phyloP scores from a whole-genome alignment of 2,888 invertebrate genomes.

The Phengaris alcon region DNA sequence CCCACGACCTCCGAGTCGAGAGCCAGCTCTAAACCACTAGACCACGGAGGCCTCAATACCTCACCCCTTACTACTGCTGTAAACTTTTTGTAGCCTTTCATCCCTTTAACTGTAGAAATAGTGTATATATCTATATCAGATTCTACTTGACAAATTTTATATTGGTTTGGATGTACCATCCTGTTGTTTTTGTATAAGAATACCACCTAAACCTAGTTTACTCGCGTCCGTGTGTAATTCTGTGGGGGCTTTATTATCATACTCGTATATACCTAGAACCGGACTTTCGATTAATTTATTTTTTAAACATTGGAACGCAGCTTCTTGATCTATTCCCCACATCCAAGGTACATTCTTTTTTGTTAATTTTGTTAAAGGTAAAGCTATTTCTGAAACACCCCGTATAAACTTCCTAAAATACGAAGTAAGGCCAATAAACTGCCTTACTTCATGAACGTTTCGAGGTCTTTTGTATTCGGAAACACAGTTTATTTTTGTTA shows the following conservation, averaged over 20 bases:
- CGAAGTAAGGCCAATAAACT: not conserved
- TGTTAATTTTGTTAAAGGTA: not conserved
- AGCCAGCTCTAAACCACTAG: too few species aligned
- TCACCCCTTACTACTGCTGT: too few species aligned
- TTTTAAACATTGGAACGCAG: too few species aligned
- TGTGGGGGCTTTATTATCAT: too few species aligned
- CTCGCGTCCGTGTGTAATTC: too few species aligned
- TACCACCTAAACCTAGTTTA: too few species aligned
- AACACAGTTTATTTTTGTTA: not conserved
- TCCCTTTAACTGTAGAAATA: not conserved
- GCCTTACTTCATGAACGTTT: conserved; percentile 12
- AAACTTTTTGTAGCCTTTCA: not conserved
- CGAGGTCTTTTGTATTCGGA: not conserved
- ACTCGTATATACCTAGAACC: too few species aligned
- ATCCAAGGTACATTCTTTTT: not conserved
- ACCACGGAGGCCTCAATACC: too few species aligned
- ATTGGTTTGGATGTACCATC: not conserved
- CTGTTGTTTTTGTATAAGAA: too few species aligned
- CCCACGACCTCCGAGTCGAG: too few species aligned
- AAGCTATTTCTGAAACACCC: not conserved
- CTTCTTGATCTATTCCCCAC: too few species aligned
- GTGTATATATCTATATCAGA: not conserved
- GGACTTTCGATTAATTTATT: too few species aligned
- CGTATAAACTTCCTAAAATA: conserved; percentile 17
- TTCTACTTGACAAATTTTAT: not conserved